Percentiles rank a stretch among this genome's conserved stretches.
Evolutionary conservation across 2,888 invertebrate species (phyloP).

Genomic region (Callimorpha dominula): DNA sequence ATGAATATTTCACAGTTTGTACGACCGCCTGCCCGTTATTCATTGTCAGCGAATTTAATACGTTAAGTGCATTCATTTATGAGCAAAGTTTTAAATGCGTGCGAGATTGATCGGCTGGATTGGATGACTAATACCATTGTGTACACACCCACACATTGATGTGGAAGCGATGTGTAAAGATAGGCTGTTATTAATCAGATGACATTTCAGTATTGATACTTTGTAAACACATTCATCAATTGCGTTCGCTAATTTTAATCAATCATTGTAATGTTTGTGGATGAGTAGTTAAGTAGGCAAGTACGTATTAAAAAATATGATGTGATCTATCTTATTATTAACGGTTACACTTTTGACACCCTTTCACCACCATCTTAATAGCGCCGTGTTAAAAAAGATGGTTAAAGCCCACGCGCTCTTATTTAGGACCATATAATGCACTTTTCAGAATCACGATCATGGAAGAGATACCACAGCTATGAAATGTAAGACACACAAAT

Average conservation of each 20-base stretch:
- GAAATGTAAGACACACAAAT: too few species aligned
- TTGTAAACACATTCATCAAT: slow-evolving; percentile 23
- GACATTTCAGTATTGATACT: slow-evolving; percentile 32
- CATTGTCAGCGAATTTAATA: slow-evolving; percentile 82
- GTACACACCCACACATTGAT: slow-evolving; percentile 32
- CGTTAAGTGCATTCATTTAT: slow-evolving; percentile 78
- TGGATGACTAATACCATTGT: slow-evolving; percentile 55
- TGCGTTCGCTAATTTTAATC: slow-evolving; percentile 13
- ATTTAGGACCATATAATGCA: too few species aligned
- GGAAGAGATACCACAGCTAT: too few species aligned
- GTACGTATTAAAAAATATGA: neutral
- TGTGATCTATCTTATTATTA: neutral
- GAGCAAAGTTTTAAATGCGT: slow-evolving; percentile 70
- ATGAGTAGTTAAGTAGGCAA: too few species aligned
- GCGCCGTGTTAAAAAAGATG: too few species aligned
- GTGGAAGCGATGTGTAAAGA: slow-evolving; percentile 27
- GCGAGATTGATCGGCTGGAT: slow-evolving; percentile 62
- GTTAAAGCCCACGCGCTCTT: too few species aligned
- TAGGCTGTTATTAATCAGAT: slow-evolving; percentile 36
- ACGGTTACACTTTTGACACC: neutral
- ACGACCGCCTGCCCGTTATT: slow-evolving; percentile 63
- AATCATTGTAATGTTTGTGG: slow-evolving; percentile 3
- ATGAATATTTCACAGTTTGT: slow-evolving; percentile 73
- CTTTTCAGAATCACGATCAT: too few species aligned
- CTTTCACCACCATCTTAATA: neutral